Conservation (phyloP, 2,113 vertebrate genomes). For the Litocranius walleri region DNA sequence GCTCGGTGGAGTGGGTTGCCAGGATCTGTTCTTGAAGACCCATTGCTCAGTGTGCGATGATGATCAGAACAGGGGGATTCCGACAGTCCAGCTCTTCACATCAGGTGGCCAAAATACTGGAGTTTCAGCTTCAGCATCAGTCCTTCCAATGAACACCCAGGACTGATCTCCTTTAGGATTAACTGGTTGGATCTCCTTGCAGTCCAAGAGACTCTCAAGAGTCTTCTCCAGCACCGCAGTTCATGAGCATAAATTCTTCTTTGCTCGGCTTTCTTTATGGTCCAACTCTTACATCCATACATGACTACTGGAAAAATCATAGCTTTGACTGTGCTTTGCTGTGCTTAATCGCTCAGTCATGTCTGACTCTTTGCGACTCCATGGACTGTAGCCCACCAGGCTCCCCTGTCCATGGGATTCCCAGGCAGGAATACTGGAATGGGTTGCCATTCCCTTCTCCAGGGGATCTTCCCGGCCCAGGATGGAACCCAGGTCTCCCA, state of each 20-base stretch:
- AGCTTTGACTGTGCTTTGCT: background rate
- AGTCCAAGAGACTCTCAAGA: background rate
- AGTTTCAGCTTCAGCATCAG: background rate
- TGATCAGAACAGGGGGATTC: background rate
- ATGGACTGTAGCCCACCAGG: background rate
- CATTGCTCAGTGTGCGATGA: background rate
- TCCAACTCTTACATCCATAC: background rate
- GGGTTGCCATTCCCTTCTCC: background rate
- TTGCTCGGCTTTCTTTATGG: background rate
- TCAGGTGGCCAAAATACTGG: background rate
- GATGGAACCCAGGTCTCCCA: background rate
- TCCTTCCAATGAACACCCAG: background rate
- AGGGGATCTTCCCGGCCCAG: background rate
- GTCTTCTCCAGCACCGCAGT: background rate
- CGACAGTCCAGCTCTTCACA: accelerated
- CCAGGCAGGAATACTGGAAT: background rate
- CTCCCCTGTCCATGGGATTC: background rate
- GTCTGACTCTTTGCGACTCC: background rate
- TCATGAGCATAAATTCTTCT: too few relatives aligned
- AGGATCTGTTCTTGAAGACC: background rate
- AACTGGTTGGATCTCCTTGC: background rate
- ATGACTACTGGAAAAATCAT: background rate
- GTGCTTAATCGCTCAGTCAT: background rate
- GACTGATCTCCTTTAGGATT: background rate
- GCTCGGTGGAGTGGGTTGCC: background rate